phyloP scores from a whole-genome alignment of 2,797 vertebrate species.

The Thripadectes ignobilis region DNA sequence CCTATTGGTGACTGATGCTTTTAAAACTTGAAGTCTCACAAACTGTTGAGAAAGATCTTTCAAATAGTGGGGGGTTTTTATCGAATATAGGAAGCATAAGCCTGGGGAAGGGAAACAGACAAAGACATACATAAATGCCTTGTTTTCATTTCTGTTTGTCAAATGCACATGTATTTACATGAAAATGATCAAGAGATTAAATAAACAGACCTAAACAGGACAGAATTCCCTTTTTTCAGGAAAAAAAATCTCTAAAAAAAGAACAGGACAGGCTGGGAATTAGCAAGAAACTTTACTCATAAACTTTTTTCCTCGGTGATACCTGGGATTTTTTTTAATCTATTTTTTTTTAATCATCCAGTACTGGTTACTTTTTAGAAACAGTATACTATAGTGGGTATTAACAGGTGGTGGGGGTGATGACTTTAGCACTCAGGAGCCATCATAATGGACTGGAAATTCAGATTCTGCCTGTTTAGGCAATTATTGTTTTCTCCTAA shows the following conservation, averaged over 20 bases:
- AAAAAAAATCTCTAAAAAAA: not conserved
- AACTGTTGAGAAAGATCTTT: not conserved
- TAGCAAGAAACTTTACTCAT: not conserved
- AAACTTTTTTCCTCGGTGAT: not conserved
- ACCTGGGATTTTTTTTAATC: not conserved
- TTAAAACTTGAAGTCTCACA: not conserved
- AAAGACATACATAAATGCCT: not conserved
- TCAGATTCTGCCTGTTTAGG: not conserved
- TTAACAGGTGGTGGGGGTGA: not conserved
- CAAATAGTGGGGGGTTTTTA: not conserved
- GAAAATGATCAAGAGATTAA: not conserved
- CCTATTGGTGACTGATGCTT: not conserved
- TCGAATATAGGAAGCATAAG: not conserved
- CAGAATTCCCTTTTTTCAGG: not conserved
- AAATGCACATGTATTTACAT: not conserved
- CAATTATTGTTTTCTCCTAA: not conserved
- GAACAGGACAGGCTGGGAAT: not conserved
- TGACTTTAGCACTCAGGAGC: not conserved
- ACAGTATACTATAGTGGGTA: not conserved
- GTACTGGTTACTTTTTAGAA: not conserved
- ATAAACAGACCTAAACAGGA: not conserved
- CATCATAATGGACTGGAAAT: not conserved
- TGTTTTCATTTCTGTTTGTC: not conserved
- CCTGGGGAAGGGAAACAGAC: not conserved
- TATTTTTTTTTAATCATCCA: not conserved